Evolutionary conservation across 2,888 invertebrate species (phyloP).

Genomic region (Resseliella maxima): DNA sequence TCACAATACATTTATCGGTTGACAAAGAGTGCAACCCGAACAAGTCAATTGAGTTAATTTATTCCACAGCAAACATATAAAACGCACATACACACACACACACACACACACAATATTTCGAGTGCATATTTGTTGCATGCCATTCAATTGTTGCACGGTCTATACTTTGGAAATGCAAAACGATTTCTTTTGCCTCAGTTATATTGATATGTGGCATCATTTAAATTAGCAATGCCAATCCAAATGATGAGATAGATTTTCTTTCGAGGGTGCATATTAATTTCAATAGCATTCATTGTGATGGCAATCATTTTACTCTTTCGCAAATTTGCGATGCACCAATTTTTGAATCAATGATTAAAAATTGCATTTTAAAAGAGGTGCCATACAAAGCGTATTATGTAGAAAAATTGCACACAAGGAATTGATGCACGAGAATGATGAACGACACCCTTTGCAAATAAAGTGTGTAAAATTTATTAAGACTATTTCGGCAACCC

Average conservation of each 20-base stretch:
- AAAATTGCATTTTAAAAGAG: constrained; percentile 35
- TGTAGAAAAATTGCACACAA: neutral
- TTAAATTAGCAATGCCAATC: constrained; percentile 35
- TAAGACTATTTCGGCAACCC: constrained; percentile 42
- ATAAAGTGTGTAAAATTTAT: constrained; percentile 36
- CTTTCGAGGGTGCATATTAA: constrained; percentile 7
- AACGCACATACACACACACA: neutral
- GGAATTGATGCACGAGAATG: neutral
- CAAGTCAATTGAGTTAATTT: constrained; percentile 46
- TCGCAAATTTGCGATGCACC: neutral
- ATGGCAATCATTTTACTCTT: neutral
- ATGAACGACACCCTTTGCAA: constrained; percentile 32
- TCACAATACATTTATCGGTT: constrained; percentile 21
- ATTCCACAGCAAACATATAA: neutral
- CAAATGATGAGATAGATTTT: neutral
- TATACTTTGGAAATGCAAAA: constrained; percentile 3
- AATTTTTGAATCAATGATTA: neutral
- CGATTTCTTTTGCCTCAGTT: constrained; percentile 15
- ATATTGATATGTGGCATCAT: constrained; percentile 13
- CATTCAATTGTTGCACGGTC: neutral
- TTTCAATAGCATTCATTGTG: constrained; percentile 5
- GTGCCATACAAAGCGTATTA: neutral
- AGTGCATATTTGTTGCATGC: constrained; percentile 20
- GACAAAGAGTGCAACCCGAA: constrained; percentile 37
- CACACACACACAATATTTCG: neutral